Base-by-base conservation (phyloP, 1,140 invertebrate species). In the Drosophila micromelanica region DNA sequence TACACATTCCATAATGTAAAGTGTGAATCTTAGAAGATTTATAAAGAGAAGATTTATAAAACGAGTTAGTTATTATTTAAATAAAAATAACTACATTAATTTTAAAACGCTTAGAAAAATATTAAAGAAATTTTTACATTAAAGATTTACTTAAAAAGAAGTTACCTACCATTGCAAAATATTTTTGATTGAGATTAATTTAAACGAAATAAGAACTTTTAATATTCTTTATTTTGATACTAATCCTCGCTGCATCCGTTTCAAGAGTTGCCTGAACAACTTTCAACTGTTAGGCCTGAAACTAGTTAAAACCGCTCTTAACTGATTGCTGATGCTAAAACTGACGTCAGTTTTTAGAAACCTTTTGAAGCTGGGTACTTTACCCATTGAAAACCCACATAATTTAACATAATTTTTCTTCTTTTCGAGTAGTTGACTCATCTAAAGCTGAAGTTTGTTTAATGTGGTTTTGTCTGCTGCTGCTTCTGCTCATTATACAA, bases 281-380 rank as follows among this genome's bases (percentile, higher is more conserved):
- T 46, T 38, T 46, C 42, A 12, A 46, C 13, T 30, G 7, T 11
- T 37, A 8, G 23, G n/a, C 9, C 37, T 5, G 2, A 46, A 64
- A 55, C 71, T 37, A 60, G 62, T 60, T 55, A 12, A 46, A 71
- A 20, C 71, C 54, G 72, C 49, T 54, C 55, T 27, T 42, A 64
- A 37, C 71, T 65, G 46, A 42, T n/a, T 35, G 23, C 9, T 11
- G 2, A 15, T 27, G 27, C 30, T 11, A 37, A 46, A 37, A 23
- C 32, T 42, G 79, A 82, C 79, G 57, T 80, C 69, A 78, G 27
- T 56, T 55, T 42, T 32, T 11, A 76, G 56, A 63, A 55, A 46
- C 59, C 48, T 38, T n/a, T 30, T 35, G 15, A 13, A 51, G 63
- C 32, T 15, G 15, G 11, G 49, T 52, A 67, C 45, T 35, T 49